Conservation (phyloP, 2,888 invertebrate species). For the Pharmacophagus antenor region DNA sequence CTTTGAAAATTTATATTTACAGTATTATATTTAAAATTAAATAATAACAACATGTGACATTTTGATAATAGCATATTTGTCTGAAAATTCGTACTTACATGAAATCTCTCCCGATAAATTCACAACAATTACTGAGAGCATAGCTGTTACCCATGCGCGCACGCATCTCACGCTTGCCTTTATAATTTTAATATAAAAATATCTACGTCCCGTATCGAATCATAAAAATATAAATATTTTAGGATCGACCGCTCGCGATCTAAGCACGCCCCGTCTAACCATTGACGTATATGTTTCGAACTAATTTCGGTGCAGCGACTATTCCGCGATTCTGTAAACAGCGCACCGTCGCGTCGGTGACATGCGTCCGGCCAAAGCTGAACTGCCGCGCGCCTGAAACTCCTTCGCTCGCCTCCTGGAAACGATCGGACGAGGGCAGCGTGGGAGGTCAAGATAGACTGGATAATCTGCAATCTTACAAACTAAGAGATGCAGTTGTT, state of each 20-base stretch:
- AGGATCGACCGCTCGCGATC: constrained; percentile 62
- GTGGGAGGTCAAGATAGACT: constrained; percentile 47
- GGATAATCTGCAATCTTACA: constrained; percentile 48
- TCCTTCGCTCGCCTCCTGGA: constrained; percentile 41
- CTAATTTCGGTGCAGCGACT: constrained; percentile 79
- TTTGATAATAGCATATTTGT: no score
- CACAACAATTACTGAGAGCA: constrained; percentile 12
- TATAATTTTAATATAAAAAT: constrained; percentile 74
- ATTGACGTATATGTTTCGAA: constrained; percentile 78
- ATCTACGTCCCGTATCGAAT: constrained; percentile 61
- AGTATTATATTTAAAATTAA: no score
- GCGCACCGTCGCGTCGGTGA: constrained; percentile 57
- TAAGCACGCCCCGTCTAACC: constrained; percentile 60
- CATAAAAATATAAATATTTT: constrained; percentile 75
- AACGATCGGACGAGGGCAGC: constrained; percentile 42
- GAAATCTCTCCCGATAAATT: constrained; percentile 35
- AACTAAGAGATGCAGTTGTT: constrained; percentile 39
- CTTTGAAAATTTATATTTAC: neutral
- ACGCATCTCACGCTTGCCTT: constrained; percentile 60
- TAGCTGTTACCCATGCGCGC: constrained; percentile 38
- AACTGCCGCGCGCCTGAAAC: constrained; percentile 43
- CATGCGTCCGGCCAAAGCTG: constrained; percentile 54
- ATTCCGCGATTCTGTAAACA: constrained; percentile 80
- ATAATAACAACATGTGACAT: no score
- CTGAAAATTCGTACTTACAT: constrained; percentile 38